A percentile compares a stretch with the other conserved stretches of the same genome.
Conservation (phyloP, 2,113 vertebrate genomes). For the Cyphomyrus discorhynchus region DNA sequence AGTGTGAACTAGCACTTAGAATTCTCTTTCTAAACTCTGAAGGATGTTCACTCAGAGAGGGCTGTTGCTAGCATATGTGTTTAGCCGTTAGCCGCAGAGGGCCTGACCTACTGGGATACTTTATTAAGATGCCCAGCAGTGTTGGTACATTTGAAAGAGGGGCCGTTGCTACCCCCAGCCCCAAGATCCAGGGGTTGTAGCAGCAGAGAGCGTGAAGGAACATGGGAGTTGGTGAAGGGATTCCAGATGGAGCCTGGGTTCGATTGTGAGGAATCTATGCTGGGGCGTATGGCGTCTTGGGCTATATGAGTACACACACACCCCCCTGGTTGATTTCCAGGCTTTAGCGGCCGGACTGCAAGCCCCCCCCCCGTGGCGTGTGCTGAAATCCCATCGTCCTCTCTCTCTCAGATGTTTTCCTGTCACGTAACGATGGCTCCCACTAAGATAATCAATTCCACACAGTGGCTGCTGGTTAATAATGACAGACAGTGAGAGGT, state of each 20-base stretch:
- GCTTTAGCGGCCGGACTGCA: neutral
- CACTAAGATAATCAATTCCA: constrained; percentile 34
- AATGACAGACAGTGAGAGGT: constrained; percentile 38
- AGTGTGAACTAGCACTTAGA: neutral
- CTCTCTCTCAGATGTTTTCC: constrained; percentile 6
- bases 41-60: neutral
- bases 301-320: neutral
- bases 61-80: neutral
- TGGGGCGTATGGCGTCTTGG: neutral
- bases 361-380: no score
- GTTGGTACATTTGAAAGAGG: neutral
- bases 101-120: neutral
- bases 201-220: neutral
- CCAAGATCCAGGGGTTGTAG: neutral
- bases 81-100: neutral
- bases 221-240: neutral
- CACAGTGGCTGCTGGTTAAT: constrained; percentile 32
- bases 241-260: neutral
- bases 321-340: neutral
- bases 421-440: constrained; percentile 7
- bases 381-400: neutral
- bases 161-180: neutral
- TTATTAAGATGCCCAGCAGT: neutral
- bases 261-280: neutral
- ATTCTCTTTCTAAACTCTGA: neutral